phyloP scores from a whole-genome alignment of 2,888 invertebrate species.

The Pomacea canaliculata region DNA sequence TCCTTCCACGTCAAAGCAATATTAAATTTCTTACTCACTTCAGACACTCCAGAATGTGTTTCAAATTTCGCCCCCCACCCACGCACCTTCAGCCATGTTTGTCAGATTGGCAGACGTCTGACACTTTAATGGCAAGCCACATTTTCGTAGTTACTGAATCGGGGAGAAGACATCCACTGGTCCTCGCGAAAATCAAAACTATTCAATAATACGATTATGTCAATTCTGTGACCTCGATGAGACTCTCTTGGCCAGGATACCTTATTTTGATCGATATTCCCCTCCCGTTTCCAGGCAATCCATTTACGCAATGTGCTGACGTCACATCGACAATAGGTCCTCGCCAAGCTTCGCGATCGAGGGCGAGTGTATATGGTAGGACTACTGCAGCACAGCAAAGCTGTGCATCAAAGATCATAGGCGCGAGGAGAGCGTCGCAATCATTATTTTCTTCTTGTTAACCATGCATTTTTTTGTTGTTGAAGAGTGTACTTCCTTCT shows the following conservation, averaged over 20 bases:
- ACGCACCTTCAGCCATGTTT: slow-evolving; percentile 34
- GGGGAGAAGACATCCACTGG: background rate
- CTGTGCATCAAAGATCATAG: no score
- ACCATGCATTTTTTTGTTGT: no score
- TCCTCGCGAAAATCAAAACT: background rate
- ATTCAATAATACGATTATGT: background rate
- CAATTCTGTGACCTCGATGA: background rate
- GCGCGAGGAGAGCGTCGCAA: no score
- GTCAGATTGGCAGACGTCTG: slow-evolving; percentile 19
- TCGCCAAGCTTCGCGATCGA: slow-evolving; percentile 1
- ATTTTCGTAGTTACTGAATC: slow-evolving; percentile 18
- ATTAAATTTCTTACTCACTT: slow-evolving; percentile 8
- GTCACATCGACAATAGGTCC: slow-evolving; percentile 7
- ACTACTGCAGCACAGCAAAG: no score
- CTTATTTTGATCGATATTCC: slow-evolving; percentile 18
- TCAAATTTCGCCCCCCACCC: slow-evolving; percentile 38
- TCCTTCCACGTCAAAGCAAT: slow-evolving; percentile 6
- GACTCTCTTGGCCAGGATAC: slow-evolving; percentile 6
- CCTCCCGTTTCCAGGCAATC: slow-evolving; percentile 24
- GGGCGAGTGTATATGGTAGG: no score
- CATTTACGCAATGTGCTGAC: slow-evolving; percentile 24
- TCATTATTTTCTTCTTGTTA: no score
- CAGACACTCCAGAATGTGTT: slow-evolving; percentile 16
- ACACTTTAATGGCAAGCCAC: slow-evolving; percentile 5
- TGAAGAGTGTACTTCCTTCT: no score